phyloP scores from a whole-genome alignment of 2,113 vertebrate genomes.

The Athene cunicularia region DNA sequence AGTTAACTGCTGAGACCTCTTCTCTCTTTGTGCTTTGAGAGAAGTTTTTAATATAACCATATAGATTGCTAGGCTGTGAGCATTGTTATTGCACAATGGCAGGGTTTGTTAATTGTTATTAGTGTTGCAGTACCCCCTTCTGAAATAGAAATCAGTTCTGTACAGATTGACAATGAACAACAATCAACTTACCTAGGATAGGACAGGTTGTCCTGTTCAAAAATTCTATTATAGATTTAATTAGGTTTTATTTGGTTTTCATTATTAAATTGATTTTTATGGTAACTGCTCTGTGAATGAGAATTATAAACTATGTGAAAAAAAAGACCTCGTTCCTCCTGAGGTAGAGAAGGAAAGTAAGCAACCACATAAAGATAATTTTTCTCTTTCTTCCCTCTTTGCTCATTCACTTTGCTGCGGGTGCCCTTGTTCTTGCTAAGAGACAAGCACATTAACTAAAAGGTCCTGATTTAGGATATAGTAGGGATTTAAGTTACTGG shows the following conservation, averaged over 20 bases:
- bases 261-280: neutral
- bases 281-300: neutral
- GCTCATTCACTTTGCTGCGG: neutral
- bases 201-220: neutral
- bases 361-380: neutral
- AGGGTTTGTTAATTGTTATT: neutral
- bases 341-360: neutral
- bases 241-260: neutral
- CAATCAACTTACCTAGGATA: neutral
- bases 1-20: neutral
- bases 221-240: neutral
- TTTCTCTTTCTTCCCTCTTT: neutral
- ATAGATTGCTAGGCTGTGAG: neutral
- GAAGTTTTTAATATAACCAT: neutral
- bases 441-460: neutral
- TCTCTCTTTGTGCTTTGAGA: neutral
- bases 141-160: neutral
- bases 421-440: neutral
- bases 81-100: neutral
- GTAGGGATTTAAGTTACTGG: neutral
- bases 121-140: neutral
- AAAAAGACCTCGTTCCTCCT: neutral
- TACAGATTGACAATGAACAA: neutral
- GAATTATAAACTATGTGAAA: neutral
- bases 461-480: neutral